Conservation (phyloP, 2,113 vertebrate species). For the Mormoops blainvillei region DNA sequence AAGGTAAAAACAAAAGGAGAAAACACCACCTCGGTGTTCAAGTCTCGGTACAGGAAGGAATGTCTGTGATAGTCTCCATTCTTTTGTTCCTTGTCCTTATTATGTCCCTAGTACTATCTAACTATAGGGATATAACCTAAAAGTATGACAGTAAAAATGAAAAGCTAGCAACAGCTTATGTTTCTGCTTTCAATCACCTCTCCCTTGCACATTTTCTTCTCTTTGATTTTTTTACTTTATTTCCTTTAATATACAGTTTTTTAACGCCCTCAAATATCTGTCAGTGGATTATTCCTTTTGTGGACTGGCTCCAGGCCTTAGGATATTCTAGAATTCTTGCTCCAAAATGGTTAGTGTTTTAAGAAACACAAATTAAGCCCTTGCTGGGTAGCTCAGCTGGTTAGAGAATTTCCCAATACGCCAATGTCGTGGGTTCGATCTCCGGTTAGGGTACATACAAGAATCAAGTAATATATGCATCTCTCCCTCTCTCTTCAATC, state of each 20-base stretch:
- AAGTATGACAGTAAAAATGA: not conserved
- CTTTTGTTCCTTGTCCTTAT: not conserved
- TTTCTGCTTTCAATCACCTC: not conserved
- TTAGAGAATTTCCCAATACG: too few species aligned
- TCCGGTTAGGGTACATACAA: too few species aligned
- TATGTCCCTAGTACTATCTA: not conserved
- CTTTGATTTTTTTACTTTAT: slow-evolving; percentile 9
- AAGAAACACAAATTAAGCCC: not conserved
- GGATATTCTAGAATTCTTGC: not conserved
- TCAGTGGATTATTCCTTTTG: not conserved
- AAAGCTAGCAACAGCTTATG: not conserved
- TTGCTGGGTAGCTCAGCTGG: too few species aligned
- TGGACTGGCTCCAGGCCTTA: not conserved
- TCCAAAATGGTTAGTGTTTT: slow-evolving; percentile 25
- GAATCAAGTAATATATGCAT: too few species aligned
- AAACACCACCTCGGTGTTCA: not conserved
- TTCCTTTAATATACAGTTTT: not conserved
- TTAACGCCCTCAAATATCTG: not conserved
- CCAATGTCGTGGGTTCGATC: too few species aligned
- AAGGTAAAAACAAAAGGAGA: not conserved
- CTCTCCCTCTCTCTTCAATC: too few species aligned
- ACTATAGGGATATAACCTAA: not conserved
- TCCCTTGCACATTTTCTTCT: not conserved
- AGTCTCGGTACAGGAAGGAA: not conserved
- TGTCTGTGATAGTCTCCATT: not conserved